These are phyloP conservation scores for Theonella swinhoei DNA, from an alignment of 37 sponge, comb jelly and placozoan genomes.

Conservation along the genomic window DNA sequence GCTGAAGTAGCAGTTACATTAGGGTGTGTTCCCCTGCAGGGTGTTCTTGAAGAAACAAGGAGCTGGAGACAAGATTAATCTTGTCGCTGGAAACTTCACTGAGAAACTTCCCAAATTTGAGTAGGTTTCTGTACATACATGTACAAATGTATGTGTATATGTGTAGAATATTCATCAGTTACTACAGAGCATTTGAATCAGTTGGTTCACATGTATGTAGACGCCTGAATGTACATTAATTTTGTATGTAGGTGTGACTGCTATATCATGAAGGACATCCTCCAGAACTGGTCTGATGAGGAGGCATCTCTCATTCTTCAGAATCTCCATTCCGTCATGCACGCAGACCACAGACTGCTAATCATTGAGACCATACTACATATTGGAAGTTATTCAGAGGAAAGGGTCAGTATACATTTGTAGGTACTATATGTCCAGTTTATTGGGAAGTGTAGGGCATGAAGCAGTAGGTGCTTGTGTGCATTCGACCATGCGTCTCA, in stretches of 20 bases:
- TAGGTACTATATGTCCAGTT: too few species aligned
- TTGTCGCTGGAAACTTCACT: slow-evolving; percentile 71
- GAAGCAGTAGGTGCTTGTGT: too few species aligned
- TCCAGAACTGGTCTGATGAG: slow-evolving; percentile 83
- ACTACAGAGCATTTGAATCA: neutral
- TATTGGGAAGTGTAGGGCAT: too few species aligned
- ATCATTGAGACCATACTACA: slow-evolving; percentile 71
- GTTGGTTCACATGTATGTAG: too few species aligned
- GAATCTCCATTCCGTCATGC: slow-evolving; percentile 46
- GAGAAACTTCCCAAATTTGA: slow-evolving; percentile 51
- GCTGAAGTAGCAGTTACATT: too few species aligned
- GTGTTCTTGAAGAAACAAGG: slow-evolving; percentile 13
- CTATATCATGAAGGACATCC: slow-evolving; percentile 75
- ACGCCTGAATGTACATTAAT: too few species aligned
- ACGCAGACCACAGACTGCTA: slow-evolving; percentile 35
- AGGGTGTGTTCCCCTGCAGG: too few species aligned
- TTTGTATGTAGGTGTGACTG: slow-evolving; percentile 84
- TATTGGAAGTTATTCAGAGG: slow-evolving; percentile 59
- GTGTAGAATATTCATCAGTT: neutral
- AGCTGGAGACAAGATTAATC: slow-evolving; percentile 11
- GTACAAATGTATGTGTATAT: neutral
- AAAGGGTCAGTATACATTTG: slow-evolving; percentile 36
- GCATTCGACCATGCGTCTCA: too few species aligned
- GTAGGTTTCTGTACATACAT: slow-evolving; percentile 33
- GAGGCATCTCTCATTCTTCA: slow-evolving; percentile 49